Conservation (phyloP, 2,888 invertebrate genomes). For the Trachelus tabidus region DNA sequence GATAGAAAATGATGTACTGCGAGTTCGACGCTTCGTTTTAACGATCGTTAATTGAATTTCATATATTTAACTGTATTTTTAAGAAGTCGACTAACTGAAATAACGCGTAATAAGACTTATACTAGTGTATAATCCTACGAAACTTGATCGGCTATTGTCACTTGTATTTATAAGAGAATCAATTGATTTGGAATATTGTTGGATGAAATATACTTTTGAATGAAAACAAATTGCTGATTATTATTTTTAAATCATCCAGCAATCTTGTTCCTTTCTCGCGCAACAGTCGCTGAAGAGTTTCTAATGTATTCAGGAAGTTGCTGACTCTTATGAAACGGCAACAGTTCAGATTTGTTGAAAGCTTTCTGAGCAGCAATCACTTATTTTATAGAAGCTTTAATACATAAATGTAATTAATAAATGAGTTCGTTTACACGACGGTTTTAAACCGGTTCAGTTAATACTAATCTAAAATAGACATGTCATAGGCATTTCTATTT, state of each 20-base stretch:
- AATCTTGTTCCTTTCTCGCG: neutral
- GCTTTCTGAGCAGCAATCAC: neutral
- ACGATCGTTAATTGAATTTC: constrained; percentile 17
- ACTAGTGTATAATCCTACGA: neutral
- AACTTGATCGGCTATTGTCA: neutral
- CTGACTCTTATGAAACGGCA: neutral
- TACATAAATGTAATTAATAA: too few species aligned
- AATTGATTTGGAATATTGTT: constrained; percentile 8
- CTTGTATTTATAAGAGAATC: constrained; percentile 10
- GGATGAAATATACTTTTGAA: constrained; percentile 19
- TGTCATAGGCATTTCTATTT: too few species aligned
- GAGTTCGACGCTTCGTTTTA: constrained; percentile 17
- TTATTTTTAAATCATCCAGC: neutral
- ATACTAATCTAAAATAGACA: too few species aligned
- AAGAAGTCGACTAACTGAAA: neutral
- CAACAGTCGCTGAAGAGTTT: neutral
- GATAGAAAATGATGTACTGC: constrained; percentile 24
- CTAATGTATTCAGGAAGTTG: neutral
- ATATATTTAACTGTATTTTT: neutral
- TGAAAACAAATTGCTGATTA: constrained; percentile 4
- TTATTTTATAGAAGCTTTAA: too few species aligned
- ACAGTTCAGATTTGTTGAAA: neutral
- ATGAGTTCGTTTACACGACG: too few species aligned
- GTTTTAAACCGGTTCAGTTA: too few species aligned
- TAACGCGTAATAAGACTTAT: neutral